A percentile compares a stretch with the other conserved stretches of the same genome.
Conservation (phyloP, 2,888 invertebrate species). For the Neria commutata region DNA sequence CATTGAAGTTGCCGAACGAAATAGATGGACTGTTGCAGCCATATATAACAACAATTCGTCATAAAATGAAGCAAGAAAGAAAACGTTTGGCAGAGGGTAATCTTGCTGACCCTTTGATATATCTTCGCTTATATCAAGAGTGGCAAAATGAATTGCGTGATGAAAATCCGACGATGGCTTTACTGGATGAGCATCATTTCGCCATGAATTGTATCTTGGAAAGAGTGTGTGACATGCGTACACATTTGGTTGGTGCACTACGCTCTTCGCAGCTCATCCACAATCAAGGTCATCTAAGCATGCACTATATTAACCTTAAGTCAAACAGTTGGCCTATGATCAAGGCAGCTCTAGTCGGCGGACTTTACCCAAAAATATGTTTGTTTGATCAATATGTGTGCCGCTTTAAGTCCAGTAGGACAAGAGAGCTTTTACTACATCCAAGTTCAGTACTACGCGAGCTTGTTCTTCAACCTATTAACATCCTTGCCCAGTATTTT, state of each 20-base stretch:
- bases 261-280: conserved; percentile 64
- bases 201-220: conserved; percentile 86
- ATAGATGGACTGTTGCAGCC: conserved; percentile 16
- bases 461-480: conserved; percentile 21
- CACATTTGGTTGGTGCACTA: conserved; percentile 82
- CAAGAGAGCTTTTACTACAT: conserved; percentile 45
- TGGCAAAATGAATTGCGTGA: conserved; percentile 73
- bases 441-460: conserved; percentile 65
- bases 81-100: conserved; percentile 74
- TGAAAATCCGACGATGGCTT: conserved; percentile 69
- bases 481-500: conserved; percentile 44
- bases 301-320: conserved; percentile 81
- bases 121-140: conserved; percentile 79
- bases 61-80: conserved; percentile 50
- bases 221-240: conserved; percentile 82
- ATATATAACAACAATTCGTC: conserved; percentile 49
- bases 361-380: conserved; percentile 86
- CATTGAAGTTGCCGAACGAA: conserved; percentile 72
- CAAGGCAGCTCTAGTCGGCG: conserved; percentile 87
- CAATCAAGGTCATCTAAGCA: conserved; percentile 73
- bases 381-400: conserved; percentile 69
- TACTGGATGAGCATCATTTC: conserved; percentile 66
- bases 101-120: conserved; percentile 86
- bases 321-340: conserved; percentile 91
- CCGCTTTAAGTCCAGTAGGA: conserved; percentile 69